Evolutionary conservation across 2,113 vertebrate species (phyloP).

Genomic region (Noturus placidus): DNA sequence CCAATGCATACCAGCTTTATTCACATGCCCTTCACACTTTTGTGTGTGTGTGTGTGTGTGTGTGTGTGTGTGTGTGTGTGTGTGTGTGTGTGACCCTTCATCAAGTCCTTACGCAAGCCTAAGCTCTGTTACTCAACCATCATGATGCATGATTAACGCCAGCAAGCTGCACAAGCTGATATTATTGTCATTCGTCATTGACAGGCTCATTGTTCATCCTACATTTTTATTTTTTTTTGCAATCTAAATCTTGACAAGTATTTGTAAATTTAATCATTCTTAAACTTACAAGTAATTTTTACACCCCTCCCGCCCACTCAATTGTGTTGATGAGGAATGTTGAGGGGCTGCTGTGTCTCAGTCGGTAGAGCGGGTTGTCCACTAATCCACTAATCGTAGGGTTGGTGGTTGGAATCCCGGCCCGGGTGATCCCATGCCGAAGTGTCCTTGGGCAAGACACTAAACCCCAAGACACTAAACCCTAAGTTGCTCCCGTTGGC

Average conservation of each 20-base stretch:
- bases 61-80: background rate
- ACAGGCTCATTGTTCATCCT: background rate
- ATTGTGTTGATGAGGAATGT: background rate
- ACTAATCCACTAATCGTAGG: no score
- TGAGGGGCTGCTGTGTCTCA: no score
- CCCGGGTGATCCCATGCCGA: no score
- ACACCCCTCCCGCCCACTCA: no score
- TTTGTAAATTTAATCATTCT: no score
- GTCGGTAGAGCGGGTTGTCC: no score
- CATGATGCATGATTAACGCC: constrained; percentile 42
- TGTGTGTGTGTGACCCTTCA: constrained; percentile 31
- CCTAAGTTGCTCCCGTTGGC: no score
- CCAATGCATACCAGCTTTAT: constrained; percentile 37
- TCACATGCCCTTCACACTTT: constrained; percentile 9
- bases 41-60: background rate
- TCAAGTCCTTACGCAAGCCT: constrained; percentile 38
- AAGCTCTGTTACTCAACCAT: constrained; percentile 45
- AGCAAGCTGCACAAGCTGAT: background rate
- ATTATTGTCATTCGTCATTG: background rate
- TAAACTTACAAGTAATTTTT: no score
- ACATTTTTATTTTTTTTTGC: background rate
- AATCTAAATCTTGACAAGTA: background rate
- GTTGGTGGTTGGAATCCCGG: no score
- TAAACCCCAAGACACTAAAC: no score
- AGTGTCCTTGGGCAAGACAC: no score